Percentiles rank a stretch among this genome's conserved stretches.
Conservation (phyloP, 2,797 vertebrate species). For the Adelosebastes latens region DNA sequence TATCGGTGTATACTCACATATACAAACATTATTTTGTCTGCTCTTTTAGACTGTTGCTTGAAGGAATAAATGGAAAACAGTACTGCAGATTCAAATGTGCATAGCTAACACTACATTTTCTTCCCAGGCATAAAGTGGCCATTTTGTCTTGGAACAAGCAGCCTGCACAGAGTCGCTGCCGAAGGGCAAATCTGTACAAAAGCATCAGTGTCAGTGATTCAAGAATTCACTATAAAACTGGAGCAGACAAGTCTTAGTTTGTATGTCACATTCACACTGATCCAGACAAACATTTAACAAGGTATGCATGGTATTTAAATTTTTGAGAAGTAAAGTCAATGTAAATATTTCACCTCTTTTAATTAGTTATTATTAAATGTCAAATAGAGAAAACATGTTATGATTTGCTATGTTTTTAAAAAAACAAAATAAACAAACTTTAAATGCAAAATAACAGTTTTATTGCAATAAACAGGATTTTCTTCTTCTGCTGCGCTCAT, state of each 20-base stretch:
- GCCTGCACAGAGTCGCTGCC: slow-evolving; percentile 20
- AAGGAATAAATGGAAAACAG: neutral
- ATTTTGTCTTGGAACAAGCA: slow-evolving; percentile 14
- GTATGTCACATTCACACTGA: neutral
- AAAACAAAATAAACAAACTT: slow-evolving; percentile 20
- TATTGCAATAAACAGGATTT: slow-evolving; percentile 81
- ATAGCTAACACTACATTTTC: slow-evolving; percentile 11
- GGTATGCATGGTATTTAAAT: neutral
- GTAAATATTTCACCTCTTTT: neutral
- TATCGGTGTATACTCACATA: neutral
- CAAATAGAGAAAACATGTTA: neutral
- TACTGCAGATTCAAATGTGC: neutral
- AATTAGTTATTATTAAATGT: neutral
- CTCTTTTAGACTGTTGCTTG: neutral
- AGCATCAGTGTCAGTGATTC: slow-evolving; percentile 26
- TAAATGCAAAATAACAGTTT: slow-evolving; percentile 79
- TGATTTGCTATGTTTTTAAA: neutral
- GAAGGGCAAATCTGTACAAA: slow-evolving; percentile 40
- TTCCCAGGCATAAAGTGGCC: neutral
- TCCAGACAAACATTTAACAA: neutral
- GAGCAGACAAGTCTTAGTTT: slow-evolving; percentile 3
- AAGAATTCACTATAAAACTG: slow-evolving; percentile 8
- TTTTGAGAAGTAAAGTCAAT: neutral
- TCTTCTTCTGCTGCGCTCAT: slow-evolving; percentile 66
- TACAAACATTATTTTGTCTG: neutral